A percentile compares a stretch with the other conserved stretches of the same genome.
Conservation (phyloP, 2,888 invertebrate genomes). For the Baccha elongata region DNA sequence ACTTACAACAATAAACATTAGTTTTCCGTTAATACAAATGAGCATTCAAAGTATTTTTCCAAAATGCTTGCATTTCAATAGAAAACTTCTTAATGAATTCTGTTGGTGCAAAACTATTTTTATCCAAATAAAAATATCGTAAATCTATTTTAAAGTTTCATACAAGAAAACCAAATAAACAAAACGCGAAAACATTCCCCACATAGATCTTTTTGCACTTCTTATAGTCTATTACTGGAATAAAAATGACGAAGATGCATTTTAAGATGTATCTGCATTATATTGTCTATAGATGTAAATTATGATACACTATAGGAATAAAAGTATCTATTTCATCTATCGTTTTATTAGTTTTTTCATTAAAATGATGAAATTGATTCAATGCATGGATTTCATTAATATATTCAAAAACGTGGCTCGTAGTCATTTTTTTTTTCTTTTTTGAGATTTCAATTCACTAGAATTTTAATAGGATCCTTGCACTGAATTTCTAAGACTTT, state of each 20-base stretch:
- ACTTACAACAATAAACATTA: too few species aligned
- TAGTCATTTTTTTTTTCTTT: not conserved
- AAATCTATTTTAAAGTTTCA: conserved; percentile 58
- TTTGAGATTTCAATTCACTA: not conserved
- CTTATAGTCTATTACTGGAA: conserved; percentile 29
- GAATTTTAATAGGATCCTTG: conserved; percentile 26
- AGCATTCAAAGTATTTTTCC: too few species aligned
- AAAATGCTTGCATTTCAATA: too few species aligned
- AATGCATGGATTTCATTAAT: conserved; percentile 41
- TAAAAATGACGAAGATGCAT: conserved; percentile 19
- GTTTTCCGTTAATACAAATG: too few species aligned
- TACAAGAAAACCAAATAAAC: not conserved
- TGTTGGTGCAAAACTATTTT: conserved; percentile 30
- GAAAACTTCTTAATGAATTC: conserved; percentile 40
- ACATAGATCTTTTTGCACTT: conserved; percentile 49
- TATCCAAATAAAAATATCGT: conserved; percentile 51
- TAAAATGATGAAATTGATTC: conserved; percentile 42
- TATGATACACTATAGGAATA: not conserved
- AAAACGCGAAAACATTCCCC: conserved; percentile 16
- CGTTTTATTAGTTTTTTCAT: conserved; percentile 48
- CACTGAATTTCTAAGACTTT: conserved; percentile 34
- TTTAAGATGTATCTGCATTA: conserved; percentile 10
- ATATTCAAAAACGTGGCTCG: not conserved
- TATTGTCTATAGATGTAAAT: not conserved
- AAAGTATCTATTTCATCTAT: conserved; percentile 33